Evolutionary conservation across 2,797 vertebrate species (phyloP), one percentile per base, ranked within the genome.

Genomic region (Echeneis naucrates): DNA sequence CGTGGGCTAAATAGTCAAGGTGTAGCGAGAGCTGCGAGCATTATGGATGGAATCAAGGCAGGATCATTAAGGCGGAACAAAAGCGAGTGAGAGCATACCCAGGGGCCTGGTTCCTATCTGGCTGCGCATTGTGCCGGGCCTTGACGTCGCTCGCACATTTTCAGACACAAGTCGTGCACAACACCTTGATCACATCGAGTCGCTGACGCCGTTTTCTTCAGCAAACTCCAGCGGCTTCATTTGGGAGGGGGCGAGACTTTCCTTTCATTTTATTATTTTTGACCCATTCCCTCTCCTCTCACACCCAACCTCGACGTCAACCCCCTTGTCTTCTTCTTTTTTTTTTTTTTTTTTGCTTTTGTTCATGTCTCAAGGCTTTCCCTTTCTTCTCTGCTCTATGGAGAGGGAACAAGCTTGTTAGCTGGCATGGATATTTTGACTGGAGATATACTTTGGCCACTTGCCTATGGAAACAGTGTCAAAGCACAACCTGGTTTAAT

Each of bases 401-500:
- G 94, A 95, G 93, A 94, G 94, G 95, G 95, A 97, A 96, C 94
- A 93, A 96, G 96, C 97, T 98, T 98, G 97, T 99, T 99, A 98
- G 96, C 95, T 94, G 95, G 94, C 95, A 95, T 95, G 94, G 97
- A 96, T 96, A 96, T 96, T 97, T 95, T 96, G 96, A 97, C 96
- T 96, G 95, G 75, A 94, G 95, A 96, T 95, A 95, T 92, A 95
- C 96, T 96, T 95, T 95, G 96, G 96, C 96, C 96, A 97, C 95
- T 97, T 97, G 96, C 96, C 96, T 97, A 95, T 97, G 96, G 96
- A 96, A 97, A 97, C 96, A 95, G 92, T 95, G 96, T 96, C 96
- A 97, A 96, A 96, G 96, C 93, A 93, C 96, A 96, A 97, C 96
- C 97, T 95, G 96, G 94, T 95, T 95, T 98, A 99, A 99, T 98